phyloP scores from a whole-genome alignment of 2,113 vertebrate species.

The Phaethon lepturus region DNA sequence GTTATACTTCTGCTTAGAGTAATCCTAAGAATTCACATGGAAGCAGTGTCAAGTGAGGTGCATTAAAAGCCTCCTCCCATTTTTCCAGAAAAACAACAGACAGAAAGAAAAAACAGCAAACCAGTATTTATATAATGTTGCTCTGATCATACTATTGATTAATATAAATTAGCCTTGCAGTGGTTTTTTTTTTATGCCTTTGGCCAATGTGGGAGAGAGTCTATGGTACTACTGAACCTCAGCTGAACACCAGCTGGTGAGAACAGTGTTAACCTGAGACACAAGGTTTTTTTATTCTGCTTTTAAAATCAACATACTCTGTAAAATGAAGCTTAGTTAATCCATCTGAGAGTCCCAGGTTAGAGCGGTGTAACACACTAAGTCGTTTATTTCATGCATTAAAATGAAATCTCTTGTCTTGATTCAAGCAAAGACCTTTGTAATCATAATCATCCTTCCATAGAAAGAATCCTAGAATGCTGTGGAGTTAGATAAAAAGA shows the following conservation, averaged over 20 bases:
- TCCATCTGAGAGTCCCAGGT: constrained; percentile 15
- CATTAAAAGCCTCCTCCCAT: constrained; percentile 27
- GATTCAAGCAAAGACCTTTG: constrained; percentile 51
- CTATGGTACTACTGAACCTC: constrained; percentile 28
- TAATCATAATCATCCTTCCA: constrained; percentile 43
- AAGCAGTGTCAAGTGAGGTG: neutral
- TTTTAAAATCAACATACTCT: constrained; percentile 43
- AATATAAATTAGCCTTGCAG: constrained; percentile 2
- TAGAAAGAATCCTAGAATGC: constrained; percentile 47
- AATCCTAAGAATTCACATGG: neutral
- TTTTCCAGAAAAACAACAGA: constrained; percentile 15
- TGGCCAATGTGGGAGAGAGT: constrained; percentile 34
- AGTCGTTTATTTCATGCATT: constrained; percentile 51
- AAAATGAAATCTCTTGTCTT: constrained; percentile 65
- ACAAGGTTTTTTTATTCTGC: constrained; percentile 26
- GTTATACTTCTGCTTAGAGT: constrained; percentile 34
- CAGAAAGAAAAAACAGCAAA: constrained; percentile 3
- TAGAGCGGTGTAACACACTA: constrained; percentile 8
- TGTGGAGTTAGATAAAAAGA: constrained; percentile 41
- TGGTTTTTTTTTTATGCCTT: constrained; percentile 21
- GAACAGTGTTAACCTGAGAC: constrained; percentile 38
- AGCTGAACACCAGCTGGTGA: constrained; percentile 6
- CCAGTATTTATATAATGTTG: neutral
- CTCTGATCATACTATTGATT: neutral
- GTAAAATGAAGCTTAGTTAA: constrained; percentile 55